A percentile compares a stretch with the other conserved stretches of the same genome.
phyloP scores from a whole-genome alignment of 2,113 vertebrate genomes.

The Grus americana region DNA sequence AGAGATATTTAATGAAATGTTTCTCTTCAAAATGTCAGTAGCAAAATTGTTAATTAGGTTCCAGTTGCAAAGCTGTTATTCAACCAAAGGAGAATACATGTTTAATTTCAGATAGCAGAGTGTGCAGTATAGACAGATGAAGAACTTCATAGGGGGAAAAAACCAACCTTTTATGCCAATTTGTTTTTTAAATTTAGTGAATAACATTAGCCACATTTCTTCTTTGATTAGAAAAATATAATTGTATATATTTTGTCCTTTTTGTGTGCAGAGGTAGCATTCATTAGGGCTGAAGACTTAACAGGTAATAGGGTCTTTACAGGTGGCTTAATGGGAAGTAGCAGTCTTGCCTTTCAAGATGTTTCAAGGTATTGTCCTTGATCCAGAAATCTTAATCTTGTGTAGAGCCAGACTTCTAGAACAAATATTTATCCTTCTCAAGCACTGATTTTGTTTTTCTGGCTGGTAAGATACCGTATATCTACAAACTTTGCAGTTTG shows the following conservation, averaged over 20 bases:
- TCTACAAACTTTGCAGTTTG: background rate
- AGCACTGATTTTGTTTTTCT: background rate
- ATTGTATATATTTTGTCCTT: background rate
- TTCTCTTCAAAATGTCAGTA: background rate
- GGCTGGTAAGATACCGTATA: background rate
- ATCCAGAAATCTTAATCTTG: background rate
- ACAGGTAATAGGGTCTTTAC: accelerated
- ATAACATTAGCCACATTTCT: background rate
- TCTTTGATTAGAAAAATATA: background rate
- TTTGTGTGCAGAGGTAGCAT: accelerated
- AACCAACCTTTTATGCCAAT: accelerated
- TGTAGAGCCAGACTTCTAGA: background rate
- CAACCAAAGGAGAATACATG: background rate
- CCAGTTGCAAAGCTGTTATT: background rate
- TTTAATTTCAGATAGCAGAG: background rate
- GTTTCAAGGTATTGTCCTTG: background rate
- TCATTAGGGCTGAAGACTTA: background rate
- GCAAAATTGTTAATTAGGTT: background rate
- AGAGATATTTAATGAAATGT: background rate
- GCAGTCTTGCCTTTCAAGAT: background rate
- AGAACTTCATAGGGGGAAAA: background rate
- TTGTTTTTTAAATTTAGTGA: background rate
- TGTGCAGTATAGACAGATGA: background rate
- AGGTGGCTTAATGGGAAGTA: background rate
- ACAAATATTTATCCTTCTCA: background rate